A percentile compares a stretch with the other conserved stretches of the same genome.
Evolutionary conservation across 1,140 invertebrate genomes (phyloP).

Genomic region (Eufriesea mexicana): DNA sequence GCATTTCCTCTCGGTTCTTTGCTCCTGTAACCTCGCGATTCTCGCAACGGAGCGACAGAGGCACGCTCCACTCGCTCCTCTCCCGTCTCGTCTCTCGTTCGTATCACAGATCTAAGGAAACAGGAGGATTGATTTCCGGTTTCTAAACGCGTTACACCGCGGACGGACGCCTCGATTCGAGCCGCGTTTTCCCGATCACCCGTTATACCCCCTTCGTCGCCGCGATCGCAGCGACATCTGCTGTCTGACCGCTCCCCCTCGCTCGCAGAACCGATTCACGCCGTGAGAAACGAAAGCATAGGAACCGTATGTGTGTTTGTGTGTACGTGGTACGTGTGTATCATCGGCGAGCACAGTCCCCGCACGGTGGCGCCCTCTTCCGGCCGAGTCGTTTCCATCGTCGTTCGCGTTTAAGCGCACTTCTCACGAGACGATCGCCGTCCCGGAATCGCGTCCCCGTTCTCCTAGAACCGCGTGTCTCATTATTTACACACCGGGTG

Average conservation of each 20-base stretch:
- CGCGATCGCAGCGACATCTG: background rate
- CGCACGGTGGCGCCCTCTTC: background rate
- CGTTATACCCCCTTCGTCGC: background rate
- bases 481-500: background rate
- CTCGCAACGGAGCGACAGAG: background rate
- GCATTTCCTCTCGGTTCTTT: slow-evolving; percentile 8
- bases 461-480: background rate
- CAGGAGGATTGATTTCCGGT: slow-evolving; percentile 61
- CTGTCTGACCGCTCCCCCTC: background rate
- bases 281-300: slow-evolving; percentile 23
- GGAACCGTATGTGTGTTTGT: slow-evolving; percentile 17
- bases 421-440: background rate
- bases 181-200: background rate
- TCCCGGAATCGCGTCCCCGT: background rate
- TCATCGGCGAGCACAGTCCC: background rate
- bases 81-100: slow-evolving; percentile 43
- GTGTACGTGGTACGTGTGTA: background rate
- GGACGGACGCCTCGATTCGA: slow-evolving; percentile 25
- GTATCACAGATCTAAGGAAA: slow-evolving; percentile 78
- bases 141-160: slow-evolving; percentile 31
- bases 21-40: slow-evolving; percentile 17
- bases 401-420: slow-evolving; percentile 18
- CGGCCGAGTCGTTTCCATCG: background rate
- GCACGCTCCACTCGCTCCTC: background rate
- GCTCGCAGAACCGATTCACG: slow-evolving; percentile 8